These are phyloP conservation scores for Ferdinandea cuprea DNA, from an alignment of 2,888 invertebrate species.

Conservation along the genomic window DNA sequence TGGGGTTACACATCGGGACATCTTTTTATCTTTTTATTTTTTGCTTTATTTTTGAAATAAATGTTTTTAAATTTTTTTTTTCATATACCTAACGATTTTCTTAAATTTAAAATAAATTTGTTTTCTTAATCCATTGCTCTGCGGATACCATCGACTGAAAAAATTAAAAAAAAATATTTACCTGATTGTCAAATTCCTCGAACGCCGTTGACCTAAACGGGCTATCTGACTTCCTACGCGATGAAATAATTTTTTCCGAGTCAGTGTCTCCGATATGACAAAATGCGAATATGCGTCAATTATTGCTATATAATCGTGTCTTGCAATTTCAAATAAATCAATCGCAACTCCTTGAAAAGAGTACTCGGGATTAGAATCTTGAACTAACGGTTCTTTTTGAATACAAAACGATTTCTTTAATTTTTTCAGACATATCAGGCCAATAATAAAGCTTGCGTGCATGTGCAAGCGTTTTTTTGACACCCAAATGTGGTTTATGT, in stretches of 20 bases:
- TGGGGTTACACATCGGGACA: too few relatives aligned
- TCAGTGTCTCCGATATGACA: slow-evolving; percentile 20
- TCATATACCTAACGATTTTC: too few relatives aligned
- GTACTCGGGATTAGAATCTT: slow-evolving; percentile 11
- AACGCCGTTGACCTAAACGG: slow-evolving; percentile 8
- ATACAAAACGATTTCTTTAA: too few relatives aligned
- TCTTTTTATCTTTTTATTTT: too few relatives aligned
- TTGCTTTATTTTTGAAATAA: too few relatives aligned
- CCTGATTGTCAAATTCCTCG: neutral
- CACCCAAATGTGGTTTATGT: slow-evolving; percentile 77
- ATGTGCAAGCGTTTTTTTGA: slow-evolving; percentile 76
- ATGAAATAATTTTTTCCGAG: slow-evolving; percentile 23
- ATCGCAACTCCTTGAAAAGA: slow-evolving; percentile 15
- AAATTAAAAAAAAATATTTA: slow-evolving; percentile 22
- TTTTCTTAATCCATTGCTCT: too few relatives aligned
- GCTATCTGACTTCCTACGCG: slow-evolving; percentile 19
- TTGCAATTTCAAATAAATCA: slow-evolving; percentile 9
- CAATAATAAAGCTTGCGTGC: too few relatives aligned
- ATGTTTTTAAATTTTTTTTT: too few relatives aligned
- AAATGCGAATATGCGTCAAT: slow-evolving; percentile 14
- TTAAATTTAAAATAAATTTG: too few relatives aligned
- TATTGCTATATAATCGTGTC: slow-evolving; percentile 10
- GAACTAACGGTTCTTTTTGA: too few relatives aligned
- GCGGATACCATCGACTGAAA: too few relatives aligned
- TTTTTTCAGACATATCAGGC: too few relatives aligned